Evolutionary conservation across 2,797 vertebrate species (phyloP).

Genomic region (Malurus splendens): DNA sequence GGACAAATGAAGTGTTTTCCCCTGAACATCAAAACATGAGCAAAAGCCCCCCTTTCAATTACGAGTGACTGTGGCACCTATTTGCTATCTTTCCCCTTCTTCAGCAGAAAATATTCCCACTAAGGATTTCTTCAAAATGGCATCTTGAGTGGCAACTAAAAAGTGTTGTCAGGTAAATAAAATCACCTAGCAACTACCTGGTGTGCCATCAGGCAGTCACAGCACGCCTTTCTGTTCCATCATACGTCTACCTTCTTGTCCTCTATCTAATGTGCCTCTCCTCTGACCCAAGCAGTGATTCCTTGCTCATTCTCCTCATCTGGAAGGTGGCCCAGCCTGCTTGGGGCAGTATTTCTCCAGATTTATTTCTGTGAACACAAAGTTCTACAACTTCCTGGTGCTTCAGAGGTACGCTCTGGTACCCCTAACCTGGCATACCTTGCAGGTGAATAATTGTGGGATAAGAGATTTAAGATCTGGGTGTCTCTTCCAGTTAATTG

Average conservation of each 20-base stretch:
- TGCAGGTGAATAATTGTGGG: neutral
- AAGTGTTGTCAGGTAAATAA: neutral
- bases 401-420: neutral
- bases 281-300: neutral
- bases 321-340: neutral
- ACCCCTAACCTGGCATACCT: neutral
- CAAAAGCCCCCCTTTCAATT: neutral
- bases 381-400: neutral
- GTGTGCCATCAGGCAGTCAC: neutral
- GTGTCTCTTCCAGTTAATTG: neutral
- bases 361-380: neutral
- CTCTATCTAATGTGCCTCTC: neutral
- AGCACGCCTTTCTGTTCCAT: neutral
- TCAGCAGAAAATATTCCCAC: neutral
- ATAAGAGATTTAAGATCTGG: neutral
- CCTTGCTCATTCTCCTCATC: neutral
- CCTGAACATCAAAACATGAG: neutral
- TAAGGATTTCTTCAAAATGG: neutral
- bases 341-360: neutral
- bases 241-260: neutral
- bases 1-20: neutral
- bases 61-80: fast-evolving
- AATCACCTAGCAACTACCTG: neutral
- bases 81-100: neutral
- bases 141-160: neutral